Evolutionary conservation across 2,113 vertebrate genomes (phyloP).

Genomic region (Tapirus terrestris): DNA sequence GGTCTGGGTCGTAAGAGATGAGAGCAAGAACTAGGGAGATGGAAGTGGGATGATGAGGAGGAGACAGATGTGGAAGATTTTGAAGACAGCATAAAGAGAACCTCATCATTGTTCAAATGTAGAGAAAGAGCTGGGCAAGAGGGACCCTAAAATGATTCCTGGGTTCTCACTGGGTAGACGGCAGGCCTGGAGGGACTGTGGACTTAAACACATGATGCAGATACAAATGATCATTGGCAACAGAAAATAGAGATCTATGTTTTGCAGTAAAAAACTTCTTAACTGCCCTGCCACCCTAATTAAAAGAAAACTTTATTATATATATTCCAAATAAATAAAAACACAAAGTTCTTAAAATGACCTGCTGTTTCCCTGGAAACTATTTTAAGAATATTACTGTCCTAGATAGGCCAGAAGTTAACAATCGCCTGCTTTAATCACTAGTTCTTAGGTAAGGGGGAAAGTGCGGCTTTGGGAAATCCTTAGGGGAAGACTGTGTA

Average conservation of each 20-base stretch:
- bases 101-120: not conserved
- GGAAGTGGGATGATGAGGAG: not conserved
- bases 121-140: not conserved
- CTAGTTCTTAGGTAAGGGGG: not conserved
- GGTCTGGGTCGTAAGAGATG: not conserved
- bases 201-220: not conserved
- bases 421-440: not conserved
- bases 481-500: not conserved
- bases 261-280: not conserved
- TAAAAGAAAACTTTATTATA: not conserved
- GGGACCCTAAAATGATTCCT: not conserved
- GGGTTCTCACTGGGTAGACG: not conserved
- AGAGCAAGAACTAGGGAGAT: not conserved
- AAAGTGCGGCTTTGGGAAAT: not conserved
- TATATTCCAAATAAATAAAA: not conserved
- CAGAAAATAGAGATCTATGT: not conserved
- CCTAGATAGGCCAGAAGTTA: not conserved
- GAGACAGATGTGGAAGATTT: not conserved
- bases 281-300: not conserved
- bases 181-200: not conserved
- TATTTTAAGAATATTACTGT: not conserved
- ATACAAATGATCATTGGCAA: not conserved
- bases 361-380: not conserved
- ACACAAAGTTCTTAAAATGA: constrained; percentile 5
- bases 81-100: not conserved